Conservation (phyloP, 1,140 invertebrate species). For the Papilio polyxenes region DNA sequence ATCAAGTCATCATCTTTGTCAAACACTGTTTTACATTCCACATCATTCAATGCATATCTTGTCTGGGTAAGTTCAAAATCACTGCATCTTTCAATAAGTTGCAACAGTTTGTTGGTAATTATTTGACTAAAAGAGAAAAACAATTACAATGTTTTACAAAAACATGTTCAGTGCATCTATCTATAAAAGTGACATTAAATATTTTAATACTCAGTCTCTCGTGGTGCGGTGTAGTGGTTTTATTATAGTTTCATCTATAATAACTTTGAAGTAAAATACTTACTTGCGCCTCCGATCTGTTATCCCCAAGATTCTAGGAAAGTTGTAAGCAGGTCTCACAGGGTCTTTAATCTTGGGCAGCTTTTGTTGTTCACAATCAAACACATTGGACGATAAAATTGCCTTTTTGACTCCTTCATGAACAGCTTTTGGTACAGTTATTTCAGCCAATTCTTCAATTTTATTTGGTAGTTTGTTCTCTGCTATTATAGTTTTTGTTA, state of each 20-base stretch:
- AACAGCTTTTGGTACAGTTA: slow-evolving; percentile 77
- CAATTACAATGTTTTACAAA: background rate
- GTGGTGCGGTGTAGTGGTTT: background rate
- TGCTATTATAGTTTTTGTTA: slow-evolving; percentile 88
- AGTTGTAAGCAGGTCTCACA: slow-evolving; percentile 85
- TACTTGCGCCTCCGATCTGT: slow-evolving; percentile 86
- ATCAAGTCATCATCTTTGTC: slow-evolving; percentile 84
- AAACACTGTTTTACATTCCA: slow-evolving; percentile 80
- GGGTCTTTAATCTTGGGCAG: slow-evolving; percentile 87
- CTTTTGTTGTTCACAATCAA: slow-evolving; percentile 89
- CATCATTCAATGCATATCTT: slow-evolving; percentile 82
- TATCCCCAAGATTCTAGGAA: slow-evolving; percentile 87
- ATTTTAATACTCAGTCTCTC: too few relatives aligned
- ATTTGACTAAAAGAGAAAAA: slow-evolving; percentile 82
- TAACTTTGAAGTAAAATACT: slow-evolving; percentile 51
- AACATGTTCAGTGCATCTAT: too few relatives aligned
- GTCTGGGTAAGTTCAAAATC: slow-evolving; percentile 79
- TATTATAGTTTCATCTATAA: background rate
- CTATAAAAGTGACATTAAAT: too few relatives aligned
- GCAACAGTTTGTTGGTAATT: slow-evolving; percentile 85
- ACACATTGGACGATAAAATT: slow-evolving; percentile 86
- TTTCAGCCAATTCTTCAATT: slow-evolving; percentile 76
- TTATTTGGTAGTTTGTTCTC: slow-evolving; percentile 82
- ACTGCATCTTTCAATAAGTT: slow-evolving; percentile 85
- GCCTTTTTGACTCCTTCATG: slow-evolving; percentile 82